Base-by-base conservation (phyloP, 1,140 invertebrate genomes). In the Xylocopa sonorina region DNA sequence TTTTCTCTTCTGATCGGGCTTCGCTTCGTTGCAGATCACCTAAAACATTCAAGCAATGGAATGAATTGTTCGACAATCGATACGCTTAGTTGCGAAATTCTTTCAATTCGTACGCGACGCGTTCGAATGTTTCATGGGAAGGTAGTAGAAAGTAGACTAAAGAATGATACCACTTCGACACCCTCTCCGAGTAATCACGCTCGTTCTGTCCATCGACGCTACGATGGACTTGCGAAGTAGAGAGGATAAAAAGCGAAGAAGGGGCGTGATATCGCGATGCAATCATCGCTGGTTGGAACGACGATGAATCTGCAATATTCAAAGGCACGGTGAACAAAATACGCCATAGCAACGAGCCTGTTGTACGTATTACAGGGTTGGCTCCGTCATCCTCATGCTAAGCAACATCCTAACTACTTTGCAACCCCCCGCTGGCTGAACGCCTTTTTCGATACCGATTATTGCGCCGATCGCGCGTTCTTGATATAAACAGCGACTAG, bases 291-390 rank as follows among this genome's bases (percentile, higher is more conserved):
- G 60, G 80, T 74, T 68, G 50, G 32, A 82, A 63, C 78, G 58
- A 69, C 53, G 81, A 86, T 86, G 84, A 86, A 86, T 86, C 83
- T 86, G 84, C 84, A 82, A 77, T 85, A 86, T 86, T 86, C 67
- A 55, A 72, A 80, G 83, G 53, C 64, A 68, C 73, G 50, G 46
- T 53, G 82, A 75, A 78, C 55, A 73, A 46, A 66, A 57, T 53
- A 55, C 68, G 14, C 24, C 50, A 43, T 51, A 62, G 57, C 68
- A 84, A 78, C 57, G 48, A 60, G 48, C 16, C 41, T 50, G 38
- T 51, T 41, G 67, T 66, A 78, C 43, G 34, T 82, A 86, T 55
- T 55, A 50, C 27, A 53, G 32, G 64, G 27, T 74, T 66, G 67
- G 58, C 71, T 48, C 53, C 76, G 62, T 81, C 76, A 84, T 85